A percentile compares a stretch with the other conserved stretches of the same genome.
phyloP scores from a whole-genome alignment of 2,113 vertebrate species.

The Zosterops hypoxanthus region DNA sequence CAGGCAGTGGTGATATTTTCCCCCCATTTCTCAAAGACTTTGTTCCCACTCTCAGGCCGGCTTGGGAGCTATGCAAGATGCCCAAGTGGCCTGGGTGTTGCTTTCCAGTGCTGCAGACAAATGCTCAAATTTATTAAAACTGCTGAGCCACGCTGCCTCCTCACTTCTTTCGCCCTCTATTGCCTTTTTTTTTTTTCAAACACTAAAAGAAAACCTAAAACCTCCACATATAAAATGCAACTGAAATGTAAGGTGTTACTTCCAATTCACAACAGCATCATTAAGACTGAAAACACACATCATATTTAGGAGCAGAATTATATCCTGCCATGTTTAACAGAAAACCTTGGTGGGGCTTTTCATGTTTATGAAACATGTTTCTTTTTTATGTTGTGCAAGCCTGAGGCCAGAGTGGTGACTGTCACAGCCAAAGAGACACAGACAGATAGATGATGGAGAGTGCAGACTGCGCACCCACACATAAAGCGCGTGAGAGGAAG shows the following conservation, averaged over 20 bases:
- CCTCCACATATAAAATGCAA: background rate
- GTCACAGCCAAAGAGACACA: conserved; percentile 59
- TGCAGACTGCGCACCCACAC: conserved; percentile 62
- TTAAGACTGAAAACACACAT: background rate
- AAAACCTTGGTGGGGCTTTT: conserved; percentile 33
- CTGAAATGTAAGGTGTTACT: background rate
- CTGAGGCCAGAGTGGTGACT: conserved; percentile 47
- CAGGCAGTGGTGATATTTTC: background rate
- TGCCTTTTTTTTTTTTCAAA: fast-evolving
- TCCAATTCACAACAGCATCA: fast-evolving
- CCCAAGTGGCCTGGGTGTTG: background rate
- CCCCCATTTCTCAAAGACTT: background rate
- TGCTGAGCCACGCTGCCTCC: background rate
- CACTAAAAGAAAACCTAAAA: background rate
- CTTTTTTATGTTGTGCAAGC: background rate
- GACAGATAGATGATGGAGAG: conserved; percentile 71
- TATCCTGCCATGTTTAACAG: background rate
- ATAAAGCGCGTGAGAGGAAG: conserved; percentile 61
- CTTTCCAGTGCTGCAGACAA: background rate
- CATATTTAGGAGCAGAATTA: background rate
- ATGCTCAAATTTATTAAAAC: background rate
- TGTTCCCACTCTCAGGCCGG: background rate
- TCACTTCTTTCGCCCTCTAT: background rate
- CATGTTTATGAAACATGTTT: background rate
- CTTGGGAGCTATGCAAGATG: background rate